Conservation (phyloP, 2,888 invertebrate genomes). For the Trypoxylon attenuatum region DNA sequence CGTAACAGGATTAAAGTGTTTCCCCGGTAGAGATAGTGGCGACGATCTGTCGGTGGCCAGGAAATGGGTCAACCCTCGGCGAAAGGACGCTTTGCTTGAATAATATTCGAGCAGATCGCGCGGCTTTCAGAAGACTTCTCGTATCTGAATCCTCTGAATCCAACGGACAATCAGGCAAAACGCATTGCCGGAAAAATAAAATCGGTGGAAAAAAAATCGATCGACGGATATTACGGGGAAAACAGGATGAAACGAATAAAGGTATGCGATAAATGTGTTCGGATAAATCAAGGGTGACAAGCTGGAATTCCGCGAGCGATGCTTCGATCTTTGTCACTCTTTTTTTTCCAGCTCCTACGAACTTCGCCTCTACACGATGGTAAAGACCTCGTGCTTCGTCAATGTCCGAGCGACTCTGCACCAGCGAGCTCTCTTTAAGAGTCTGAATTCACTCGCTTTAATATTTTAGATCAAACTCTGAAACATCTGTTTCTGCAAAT, state of each 20-base stretch:
- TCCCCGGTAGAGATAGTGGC: constrained; percentile 23
- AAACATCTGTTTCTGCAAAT: no score
- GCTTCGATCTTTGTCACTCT: neutral
- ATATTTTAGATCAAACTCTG: no score
- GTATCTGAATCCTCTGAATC: no score
- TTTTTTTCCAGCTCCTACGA: neutral
- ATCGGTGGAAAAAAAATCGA: neutral
- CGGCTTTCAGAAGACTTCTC: no score
- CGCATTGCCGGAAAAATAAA: neutral
- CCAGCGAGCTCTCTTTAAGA: no score
- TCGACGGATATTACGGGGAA: neutral
- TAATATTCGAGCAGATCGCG: constrained; percentile 21
- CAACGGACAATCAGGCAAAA: neutral
- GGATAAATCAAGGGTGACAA: neutral
- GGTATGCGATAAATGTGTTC: neutral
- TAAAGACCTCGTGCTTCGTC: no score
- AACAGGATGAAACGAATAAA: constrained; percentile 50
- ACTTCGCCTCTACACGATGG: no score
- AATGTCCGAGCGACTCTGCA: no score
- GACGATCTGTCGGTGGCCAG: constrained; percentile 30
- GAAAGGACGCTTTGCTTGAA: constrained; percentile 5
- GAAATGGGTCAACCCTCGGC: constrained; percentile 19
- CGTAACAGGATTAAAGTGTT: constrained; percentile 49
- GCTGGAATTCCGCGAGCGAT: neutral
- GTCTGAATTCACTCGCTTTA: no score